A percentile compares a stretch with the other conserved stretches of the same genome.
phyloP scores from a whole-genome alignment of 2,797 vertebrate genomes.

The Calcarius lapponicus region DNA sequence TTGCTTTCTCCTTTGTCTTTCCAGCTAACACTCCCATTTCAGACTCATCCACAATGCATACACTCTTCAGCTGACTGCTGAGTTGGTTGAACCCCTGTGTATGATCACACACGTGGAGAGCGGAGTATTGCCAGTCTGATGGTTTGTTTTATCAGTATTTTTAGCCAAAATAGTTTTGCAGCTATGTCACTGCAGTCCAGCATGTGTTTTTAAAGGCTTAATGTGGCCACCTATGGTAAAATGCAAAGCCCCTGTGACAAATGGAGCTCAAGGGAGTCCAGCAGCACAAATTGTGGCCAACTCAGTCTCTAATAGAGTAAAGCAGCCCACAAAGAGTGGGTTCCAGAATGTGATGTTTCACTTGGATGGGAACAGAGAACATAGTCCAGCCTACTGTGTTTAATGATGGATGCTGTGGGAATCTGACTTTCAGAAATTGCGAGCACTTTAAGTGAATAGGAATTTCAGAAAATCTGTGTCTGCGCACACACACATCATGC shows the following conservation, averaged over 20 bases:
- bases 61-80: neutral
- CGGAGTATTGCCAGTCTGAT: neutral
- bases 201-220: neutral
- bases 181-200: neutral
- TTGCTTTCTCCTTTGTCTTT: neutral
- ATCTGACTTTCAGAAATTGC: neutral
- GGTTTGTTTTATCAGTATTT: neutral
- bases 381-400: neutral
- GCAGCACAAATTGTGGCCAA: neutral
- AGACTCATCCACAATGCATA: neutral
- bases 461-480: conserved; percentile 17
- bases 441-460: neutral
- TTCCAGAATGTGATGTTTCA: neutral
- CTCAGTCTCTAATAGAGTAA: neutral
- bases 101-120: neutral
- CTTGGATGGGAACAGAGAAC: neutral
- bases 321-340: neutral
- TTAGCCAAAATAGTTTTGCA: neutral
- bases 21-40: neutral
- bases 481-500: neutral
- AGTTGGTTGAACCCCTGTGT: neutral
- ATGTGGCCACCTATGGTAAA: neutral
- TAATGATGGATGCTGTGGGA: neutral
- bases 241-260: neutral
- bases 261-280: neutral